Conservation (phyloP, 2,888 invertebrate genomes). For the Mythimna albipuncta region DNA sequence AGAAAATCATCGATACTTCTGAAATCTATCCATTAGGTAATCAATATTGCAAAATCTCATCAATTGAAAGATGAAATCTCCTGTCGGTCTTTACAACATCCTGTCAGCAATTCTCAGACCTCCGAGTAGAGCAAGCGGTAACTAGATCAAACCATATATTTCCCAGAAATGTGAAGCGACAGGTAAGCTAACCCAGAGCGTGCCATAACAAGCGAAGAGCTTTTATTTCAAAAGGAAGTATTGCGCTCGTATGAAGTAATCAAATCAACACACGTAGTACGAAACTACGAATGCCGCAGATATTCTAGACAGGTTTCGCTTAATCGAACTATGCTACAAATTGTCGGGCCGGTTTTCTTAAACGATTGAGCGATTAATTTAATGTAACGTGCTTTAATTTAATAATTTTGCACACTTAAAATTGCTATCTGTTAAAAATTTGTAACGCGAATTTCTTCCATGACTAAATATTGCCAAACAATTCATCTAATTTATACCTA, state of each 20-base stretch:
- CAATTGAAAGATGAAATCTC: slow-evolving; percentile 16
- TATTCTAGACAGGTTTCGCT: slow-evolving; percentile 59
- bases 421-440: slow-evolving; percentile 37
- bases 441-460: slow-evolving; percentile 15
- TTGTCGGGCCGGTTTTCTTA: slow-evolving; percentile 44
- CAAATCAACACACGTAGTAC: slow-evolving; percentile 61
- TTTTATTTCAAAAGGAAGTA: slow-evolving; percentile 50
- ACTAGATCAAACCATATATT: slow-evolving; percentile 23
- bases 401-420: slow-evolving; percentile 7
- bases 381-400: slow-evolving; percentile 36
- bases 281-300: slow-evolving; percentile 39
- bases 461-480: slow-evolving; percentile 19
- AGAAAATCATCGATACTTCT: not conserved
- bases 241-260: slow-evolving; percentile 44
- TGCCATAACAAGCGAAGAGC: slow-evolving; percentile 19
- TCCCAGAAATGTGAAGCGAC: slow-evolving; percentile 15
- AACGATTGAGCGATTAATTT: slow-evolving; percentile 53
- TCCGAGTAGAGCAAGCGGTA: slow-evolving; percentile 6
- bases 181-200: slow-evolving; percentile 3
- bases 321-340: slow-evolving; percentile 46
- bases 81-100: slow-evolving; percentile 34
- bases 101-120: slow-evolving; percentile 17
- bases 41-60: slow-evolving; percentile 13
- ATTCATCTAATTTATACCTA: not conserved
- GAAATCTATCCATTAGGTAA: not conserved